Evolutionary conservation across 2,113 vertebrate species (phyloP).

Genomic region (Pterocles gutturalis): DNA sequence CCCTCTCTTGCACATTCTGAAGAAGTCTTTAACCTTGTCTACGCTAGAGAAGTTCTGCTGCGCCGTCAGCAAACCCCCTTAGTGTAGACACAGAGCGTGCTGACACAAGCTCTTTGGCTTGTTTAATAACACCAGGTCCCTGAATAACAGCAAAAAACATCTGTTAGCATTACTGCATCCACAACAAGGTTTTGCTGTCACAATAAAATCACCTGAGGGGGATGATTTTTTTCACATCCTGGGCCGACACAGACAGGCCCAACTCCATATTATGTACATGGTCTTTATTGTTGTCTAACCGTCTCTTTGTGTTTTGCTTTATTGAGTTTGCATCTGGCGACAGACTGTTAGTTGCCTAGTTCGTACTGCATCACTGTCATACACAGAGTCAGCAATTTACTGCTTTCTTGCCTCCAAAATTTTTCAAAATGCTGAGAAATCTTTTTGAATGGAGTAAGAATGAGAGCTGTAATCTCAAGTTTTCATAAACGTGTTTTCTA

Average conservation of each 20-base stretch:
- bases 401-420: background rate
- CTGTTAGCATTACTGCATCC: background rate
- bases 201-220: background rate
- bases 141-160: background rate
- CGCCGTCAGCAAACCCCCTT: background rate
- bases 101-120: conserved; percentile 1
- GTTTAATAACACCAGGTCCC: background rate
- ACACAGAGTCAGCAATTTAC: background rate
- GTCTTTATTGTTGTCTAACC: background rate
- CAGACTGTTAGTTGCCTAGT: background rate
- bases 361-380: background rate
- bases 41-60: background rate
- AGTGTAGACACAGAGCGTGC: background rate
- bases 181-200: background rate
- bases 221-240: background rate
- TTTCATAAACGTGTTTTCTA: background rate
- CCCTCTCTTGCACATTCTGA: background rate
- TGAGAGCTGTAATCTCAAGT: background rate
- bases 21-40: conserved; percentile 26
- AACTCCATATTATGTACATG: background rate
- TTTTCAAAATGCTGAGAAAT: background rate
- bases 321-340: background rate
- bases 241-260: background rate
- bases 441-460: background rate
- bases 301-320: background rate